phyloP scores from a whole-genome alignment of 1,140 invertebrate genomes.

The Neoseiulus cucumeris region DNA sequence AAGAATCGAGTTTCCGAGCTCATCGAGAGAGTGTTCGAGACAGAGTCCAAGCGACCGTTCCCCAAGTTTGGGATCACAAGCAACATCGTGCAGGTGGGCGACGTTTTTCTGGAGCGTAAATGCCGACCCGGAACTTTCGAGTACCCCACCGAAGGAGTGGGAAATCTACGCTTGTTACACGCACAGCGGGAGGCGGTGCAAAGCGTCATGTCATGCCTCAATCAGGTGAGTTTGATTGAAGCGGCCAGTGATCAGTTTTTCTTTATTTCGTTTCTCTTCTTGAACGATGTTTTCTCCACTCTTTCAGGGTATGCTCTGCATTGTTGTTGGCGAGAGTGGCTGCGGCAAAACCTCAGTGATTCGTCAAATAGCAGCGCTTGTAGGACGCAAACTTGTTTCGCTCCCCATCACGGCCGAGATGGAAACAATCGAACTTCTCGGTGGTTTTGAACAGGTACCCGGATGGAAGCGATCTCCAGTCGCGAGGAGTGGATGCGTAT shows the following conservation, averaged over 20 bases:
- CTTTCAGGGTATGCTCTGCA: not conserved
- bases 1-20: slow-evolving; percentile 39
- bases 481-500: too few relatives aligned
- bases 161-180: not conserved
- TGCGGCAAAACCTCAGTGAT: slow-evolving; percentile 65
- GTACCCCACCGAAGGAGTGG: not conserved
- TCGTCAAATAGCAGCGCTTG: slow-evolving; percentile 48
- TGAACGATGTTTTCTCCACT: not conserved
- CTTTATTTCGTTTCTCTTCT: not conserved
- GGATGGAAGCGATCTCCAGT: too few relatives aligned
- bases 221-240: not conserved
- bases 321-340: slow-evolving; percentile 44
- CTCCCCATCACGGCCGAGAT: slow-evolving; percentile 74
- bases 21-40: slow-evolving; percentile 38
- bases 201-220: not conserved
- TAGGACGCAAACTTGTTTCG: slow-evolving; percentile 48
- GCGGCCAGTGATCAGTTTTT: not conserved
- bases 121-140: slow-evolving; percentile 14
- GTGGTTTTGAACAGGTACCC: slow-evolving; percentile 82
- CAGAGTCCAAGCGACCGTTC: slow-evolving; percentile 20
- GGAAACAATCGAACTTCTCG: slow-evolving; percentile 83
- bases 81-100: slow-evolving; percentile 26
- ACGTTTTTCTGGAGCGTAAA: slow-evolving; percentile 24
- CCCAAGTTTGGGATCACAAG: slow-evolving; percentile 19
- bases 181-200: not conserved